A percentile compares a stretch with the other conserved stretches of the same genome.
Conservation (phyloP, 2,113 vertebrate species). For the Piprites chloris region DNA sequence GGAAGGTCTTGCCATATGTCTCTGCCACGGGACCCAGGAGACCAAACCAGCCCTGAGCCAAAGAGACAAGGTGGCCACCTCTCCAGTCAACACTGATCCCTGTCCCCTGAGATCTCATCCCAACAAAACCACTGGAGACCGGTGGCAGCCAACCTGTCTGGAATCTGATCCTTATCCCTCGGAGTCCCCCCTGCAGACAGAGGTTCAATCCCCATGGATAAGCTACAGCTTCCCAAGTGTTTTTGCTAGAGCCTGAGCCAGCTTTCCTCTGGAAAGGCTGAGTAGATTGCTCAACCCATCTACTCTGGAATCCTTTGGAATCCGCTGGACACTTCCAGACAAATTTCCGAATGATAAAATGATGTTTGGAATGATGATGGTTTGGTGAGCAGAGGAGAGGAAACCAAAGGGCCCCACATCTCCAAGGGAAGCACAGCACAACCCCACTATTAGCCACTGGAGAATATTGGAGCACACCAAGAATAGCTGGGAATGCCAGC, state of each 20-base stretch:
- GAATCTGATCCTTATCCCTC: neutral
- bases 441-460: accelerated
- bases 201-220: accelerated
- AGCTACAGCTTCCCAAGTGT: neutral
- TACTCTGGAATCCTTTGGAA: neutral
- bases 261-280: neutral
- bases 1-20: accelerated
- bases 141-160: neutral
- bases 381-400: neutral
- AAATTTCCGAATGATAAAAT: neutral
- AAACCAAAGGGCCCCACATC: neutral
- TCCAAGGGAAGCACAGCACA: neutral
- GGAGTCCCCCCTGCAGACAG: neutral
- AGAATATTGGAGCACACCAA: neutral
- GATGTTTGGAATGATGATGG: neutral
- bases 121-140: accelerated
- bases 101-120: neutral
- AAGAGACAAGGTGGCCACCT: too few species aligned
- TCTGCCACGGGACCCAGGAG: neutral
- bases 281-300: neutral
- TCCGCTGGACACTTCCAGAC: neutral
- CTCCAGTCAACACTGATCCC: neutral
- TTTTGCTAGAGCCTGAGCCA: neutral
- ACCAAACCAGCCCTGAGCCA: neutral
- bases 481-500: neutral